A percentile compares a stretch with the other conserved stretches of the same genome.
Conservation (phyloP, 2,888 invertebrate species). For the Gortyna flavago region DNA sequence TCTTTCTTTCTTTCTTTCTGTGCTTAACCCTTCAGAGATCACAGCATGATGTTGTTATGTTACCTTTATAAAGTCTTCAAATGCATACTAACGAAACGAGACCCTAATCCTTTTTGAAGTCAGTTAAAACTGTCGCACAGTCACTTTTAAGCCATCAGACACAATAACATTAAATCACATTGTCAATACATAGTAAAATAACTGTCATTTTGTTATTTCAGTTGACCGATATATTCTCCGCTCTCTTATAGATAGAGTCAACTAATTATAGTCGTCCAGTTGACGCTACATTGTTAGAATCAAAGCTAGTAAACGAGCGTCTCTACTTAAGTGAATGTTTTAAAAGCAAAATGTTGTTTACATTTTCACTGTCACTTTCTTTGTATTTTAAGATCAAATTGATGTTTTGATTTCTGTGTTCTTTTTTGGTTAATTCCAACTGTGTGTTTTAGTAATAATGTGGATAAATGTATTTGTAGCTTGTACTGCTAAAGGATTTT, state of each 20-base stretch:
- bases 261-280: slow-evolving; percentile 27
- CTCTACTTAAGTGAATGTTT: slow-evolving; percentile 10
- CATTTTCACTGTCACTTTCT: neutral
- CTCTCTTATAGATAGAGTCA: neutral
- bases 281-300: neutral
- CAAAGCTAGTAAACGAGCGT: slow-evolving; percentile 13
- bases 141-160: neutral
- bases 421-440: neutral
- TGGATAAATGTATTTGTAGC: neutral
- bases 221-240: slow-evolving; percentile 6
- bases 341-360: slow-evolving; percentile 30
- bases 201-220: neutral
- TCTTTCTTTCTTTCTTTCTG: no score
- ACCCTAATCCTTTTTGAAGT: neutral
- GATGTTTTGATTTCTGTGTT: neutral
- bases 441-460: neutral
- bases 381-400: neutral
- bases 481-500: neutral
- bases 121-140: no score
- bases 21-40: no score
- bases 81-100: no score
- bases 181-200: neutral
- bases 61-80: neutral
- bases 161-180: neutral
- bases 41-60: no score